Conservation (phyloP, 2,113 vertebrate genomes). For the Gavia stellata region DNA sequence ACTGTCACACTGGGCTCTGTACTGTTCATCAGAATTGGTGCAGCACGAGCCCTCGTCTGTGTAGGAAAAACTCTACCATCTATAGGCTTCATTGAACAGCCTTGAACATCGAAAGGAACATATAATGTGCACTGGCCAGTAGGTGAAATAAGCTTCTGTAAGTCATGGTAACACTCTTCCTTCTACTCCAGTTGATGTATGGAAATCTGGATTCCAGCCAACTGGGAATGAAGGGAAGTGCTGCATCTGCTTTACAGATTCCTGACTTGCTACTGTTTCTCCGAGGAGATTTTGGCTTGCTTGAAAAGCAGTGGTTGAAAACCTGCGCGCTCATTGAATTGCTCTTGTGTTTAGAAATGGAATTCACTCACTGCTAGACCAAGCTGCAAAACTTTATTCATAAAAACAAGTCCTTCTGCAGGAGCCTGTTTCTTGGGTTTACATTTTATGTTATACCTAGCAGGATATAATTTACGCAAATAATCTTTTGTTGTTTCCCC, state of each 20-base stretch:
- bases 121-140: neutral
- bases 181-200: neutral
- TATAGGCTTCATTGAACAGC: neutral
- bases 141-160: neutral
- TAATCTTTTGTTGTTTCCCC: neutral
- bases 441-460: neutral
- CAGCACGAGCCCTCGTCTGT: accelerated
- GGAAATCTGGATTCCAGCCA: neutral
- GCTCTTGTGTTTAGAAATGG: neutral
- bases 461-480: neutral
- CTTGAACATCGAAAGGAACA: neutral
- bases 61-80: neutral
- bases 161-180: neutral
- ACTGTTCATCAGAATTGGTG: neutral
- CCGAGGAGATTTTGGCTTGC: neutral
- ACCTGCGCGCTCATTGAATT: neutral
- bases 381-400: neutral
- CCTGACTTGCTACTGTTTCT: neutral
- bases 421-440: neutral
- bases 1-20: accelerated
- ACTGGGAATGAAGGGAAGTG: neutral
- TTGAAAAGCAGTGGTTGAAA: neutral
- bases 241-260: neutral
- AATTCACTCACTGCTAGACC: neutral
- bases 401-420: neutral